Evolutionary conservation across 2,113 vertebrate genomes (phyloP).

Genomic region (Malaclemys terrapin): DNA sequence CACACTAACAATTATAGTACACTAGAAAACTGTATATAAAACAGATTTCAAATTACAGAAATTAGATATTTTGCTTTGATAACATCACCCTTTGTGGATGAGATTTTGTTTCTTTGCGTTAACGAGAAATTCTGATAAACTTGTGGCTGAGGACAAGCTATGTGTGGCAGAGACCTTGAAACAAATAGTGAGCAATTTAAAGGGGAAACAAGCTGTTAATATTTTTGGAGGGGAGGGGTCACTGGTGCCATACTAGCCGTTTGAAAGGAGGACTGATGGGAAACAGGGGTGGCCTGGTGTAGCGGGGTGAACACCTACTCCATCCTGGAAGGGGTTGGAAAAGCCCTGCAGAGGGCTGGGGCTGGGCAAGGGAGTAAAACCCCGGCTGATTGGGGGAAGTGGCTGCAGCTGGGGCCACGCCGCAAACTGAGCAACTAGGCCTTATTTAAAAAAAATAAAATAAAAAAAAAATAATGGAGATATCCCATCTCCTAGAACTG

Average conservation of each 20-base stretch:
- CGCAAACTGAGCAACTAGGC: too few species aligned
- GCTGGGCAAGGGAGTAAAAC: too few species aligned
- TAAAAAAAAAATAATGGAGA: too few species aligned
- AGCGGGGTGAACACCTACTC: too few species aligned
- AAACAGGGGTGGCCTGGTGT: not conserved
- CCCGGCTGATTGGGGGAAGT: too few species aligned
- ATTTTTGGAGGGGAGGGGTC: not conserved
- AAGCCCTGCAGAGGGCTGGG: too few species aligned
- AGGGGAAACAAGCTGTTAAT: not conserved
- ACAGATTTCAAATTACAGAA: not conserved
- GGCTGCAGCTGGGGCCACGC: too few species aligned
- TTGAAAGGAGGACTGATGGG: not conserved
- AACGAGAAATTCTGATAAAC: not conserved
- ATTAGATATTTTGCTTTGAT: not conserved
- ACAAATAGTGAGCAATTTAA: not conserved
- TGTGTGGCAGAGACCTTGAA: not conserved
- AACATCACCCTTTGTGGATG: not conserved
- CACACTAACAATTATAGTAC: not conserved
- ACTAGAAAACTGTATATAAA: not conserved
- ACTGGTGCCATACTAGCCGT: not conserved
- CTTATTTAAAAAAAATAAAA: too few species aligned
- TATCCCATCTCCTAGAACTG: too few species aligned
- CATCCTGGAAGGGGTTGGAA: too few species aligned
- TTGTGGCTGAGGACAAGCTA: rapidly evolving
- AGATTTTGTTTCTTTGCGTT: not conserved